A percentile compares a stretch with the other conserved stretches of the same genome.
These are phyloP conservation scores for Hiodon tergisus DNA, from an alignment of 2,113 vertebrate species.

Conservation along the genomic window DNA sequence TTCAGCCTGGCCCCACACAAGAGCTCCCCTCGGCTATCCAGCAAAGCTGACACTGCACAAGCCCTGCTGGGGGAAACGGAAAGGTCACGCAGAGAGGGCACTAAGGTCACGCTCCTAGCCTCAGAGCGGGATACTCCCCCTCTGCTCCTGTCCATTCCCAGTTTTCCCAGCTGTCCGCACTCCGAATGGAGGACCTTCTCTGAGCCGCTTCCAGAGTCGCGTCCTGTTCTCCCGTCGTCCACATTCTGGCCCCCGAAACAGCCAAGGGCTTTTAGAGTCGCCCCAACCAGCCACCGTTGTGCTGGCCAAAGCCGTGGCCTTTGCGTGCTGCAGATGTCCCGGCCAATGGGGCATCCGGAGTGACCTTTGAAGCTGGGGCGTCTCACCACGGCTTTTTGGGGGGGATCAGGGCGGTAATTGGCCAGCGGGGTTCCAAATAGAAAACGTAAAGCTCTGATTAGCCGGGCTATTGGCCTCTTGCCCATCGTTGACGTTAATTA, in stretches of 20 bases:
- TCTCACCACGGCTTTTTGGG: not conserved
- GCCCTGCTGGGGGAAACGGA: not conserved
- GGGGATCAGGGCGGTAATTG: conserved; percentile 1
- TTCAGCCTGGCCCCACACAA: not conserved
- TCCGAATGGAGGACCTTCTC: not conserved
- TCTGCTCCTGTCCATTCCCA: too few species aligned
- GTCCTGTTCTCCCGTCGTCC: not conserved
- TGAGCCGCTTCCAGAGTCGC: not conserved
- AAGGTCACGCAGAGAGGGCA: not conserved
- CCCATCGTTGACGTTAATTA: conserved; percentile 14
- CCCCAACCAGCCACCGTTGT: not conserved
- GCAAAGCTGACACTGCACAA: not conserved
- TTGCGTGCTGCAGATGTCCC: too few species aligned
- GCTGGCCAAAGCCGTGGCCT: too few species aligned
- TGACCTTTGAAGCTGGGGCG: not conserved
- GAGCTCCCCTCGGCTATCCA: not conserved
- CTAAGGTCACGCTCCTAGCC: not conserved
- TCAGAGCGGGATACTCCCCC: too few species aligned
- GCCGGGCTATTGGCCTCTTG: conserved; percentile 5
- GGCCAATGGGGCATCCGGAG: not conserved
- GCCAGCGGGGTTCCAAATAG: conserved; percentile 4
- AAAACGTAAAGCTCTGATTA: conserved; percentile 16
- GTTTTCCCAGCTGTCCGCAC: not conserved
- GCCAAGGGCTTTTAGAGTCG: too few species aligned
- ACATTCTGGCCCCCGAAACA: not conserved